phyloP scores from a whole-genome alignment of 2,888 invertebrate genomes.

The Creontiades dilutus region DNA sequence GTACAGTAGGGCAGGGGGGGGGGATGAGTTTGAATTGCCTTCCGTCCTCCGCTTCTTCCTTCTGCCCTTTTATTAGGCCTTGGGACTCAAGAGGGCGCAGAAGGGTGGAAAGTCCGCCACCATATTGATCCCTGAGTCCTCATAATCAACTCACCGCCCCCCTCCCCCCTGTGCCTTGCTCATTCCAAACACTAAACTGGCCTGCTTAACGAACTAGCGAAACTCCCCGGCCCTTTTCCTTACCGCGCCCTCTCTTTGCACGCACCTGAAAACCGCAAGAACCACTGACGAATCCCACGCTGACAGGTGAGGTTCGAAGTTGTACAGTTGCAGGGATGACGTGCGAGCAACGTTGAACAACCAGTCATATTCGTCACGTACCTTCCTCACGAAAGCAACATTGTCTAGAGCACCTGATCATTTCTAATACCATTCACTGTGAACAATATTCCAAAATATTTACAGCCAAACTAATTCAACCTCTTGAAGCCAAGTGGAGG shows the following conservation, averaged over 20 bases:
- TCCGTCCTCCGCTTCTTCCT: conserved; percentile 48
- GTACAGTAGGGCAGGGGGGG: neutral
- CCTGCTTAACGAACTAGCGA: conserved; percentile 28
- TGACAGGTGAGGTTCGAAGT: neutral
- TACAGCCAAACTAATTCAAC: no score
- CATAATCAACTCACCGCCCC: conserved; percentile 31
- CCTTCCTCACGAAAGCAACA: neutral
- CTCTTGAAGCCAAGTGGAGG: no score
- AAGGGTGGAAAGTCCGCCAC: conserved; percentile 9
- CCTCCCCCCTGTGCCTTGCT: neutral
- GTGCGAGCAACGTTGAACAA: neutral
- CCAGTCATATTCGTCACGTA: neutral
- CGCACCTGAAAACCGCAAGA: neutral
- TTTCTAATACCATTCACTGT: no score
- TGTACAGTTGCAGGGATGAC: neutral
- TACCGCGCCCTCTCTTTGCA: neutral
- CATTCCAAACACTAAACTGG: conserved; percentile 1
- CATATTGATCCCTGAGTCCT: conserved; percentile 43
- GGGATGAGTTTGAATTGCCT: conserved; percentile 51
- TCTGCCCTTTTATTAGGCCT: conserved; percentile 45
- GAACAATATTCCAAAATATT: no score
- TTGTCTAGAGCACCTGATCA: no score
- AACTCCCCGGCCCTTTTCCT: neutral
- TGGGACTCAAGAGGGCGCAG: conserved; percentile 33
- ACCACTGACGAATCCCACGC: neutral